phyloP scores from a whole-genome alignment of 1,140 invertebrate genomes.

The Bombus vancouverensis region DNA sequence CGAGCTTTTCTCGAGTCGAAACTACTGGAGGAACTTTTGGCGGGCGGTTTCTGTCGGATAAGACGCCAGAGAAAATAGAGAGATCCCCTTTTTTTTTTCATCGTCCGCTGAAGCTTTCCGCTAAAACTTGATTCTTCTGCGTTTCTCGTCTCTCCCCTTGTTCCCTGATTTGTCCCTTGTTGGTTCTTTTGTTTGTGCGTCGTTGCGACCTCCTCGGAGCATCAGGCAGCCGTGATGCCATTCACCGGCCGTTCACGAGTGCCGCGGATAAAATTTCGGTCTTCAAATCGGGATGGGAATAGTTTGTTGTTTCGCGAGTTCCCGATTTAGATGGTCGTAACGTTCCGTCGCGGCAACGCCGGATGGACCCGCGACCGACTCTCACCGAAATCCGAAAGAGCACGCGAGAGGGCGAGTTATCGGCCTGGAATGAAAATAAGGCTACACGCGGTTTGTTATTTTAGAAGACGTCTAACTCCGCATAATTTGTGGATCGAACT shows the following conservation, averaged over 20 bases:
- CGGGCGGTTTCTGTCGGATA: too few relatives aligned
- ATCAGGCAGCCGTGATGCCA: background rate
- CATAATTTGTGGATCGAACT: conserved; percentile 24
- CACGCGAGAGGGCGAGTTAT: conserved; percentile 7
- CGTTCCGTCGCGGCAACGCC: conserved; percentile 38
- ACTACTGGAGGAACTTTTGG: background rate
- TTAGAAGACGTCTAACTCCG: conserved; percentile 7
- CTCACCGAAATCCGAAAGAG: background rate
- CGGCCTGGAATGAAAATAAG: conserved; percentile 39
- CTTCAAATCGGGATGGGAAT: conserved; percentile 25
- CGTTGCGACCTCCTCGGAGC: background rate
- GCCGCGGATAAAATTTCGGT: conserved; percentile 16
- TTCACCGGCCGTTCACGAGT: background rate
- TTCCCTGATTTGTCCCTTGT: background rate
- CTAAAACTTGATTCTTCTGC: background rate
- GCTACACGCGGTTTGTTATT: conserved; percentile 27
- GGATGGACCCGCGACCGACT: background rate
- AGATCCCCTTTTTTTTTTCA: background rate
- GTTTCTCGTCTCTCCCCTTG: too few relatives aligned
- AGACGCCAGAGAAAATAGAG: background rate
- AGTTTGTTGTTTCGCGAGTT: conserved; percentile 50
- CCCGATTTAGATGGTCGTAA: conserved; percentile 52
- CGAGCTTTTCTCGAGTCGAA: background rate
- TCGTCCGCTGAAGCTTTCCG: background rate
- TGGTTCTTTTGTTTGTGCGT: background rate